Evolutionary conservation across 1,140 invertebrate genomes (phyloP).

Genomic region (Drosophila sechellia): DNA sequence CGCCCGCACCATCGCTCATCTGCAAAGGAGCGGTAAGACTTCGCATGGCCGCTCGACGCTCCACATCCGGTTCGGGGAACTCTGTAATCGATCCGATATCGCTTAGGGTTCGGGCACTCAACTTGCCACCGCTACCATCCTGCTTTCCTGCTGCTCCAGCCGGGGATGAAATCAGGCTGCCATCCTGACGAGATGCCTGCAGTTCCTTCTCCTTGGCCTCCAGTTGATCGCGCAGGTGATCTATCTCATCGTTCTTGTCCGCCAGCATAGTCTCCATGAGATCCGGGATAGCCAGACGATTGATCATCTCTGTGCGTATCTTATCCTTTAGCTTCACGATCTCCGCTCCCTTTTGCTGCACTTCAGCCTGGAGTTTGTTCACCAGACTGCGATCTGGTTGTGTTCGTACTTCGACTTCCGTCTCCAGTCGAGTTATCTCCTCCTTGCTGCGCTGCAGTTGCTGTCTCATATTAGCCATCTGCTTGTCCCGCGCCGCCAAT

Average conservation of each 20-base stretch:
- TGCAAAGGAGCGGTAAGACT: slow-evolving; percentile 64
- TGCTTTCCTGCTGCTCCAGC: slow-evolving; percentile 59
- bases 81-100: slow-evolving; percentile 90
- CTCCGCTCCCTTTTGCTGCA: slow-evolving; percentile 86
- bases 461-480: slow-evolving; percentile 85
- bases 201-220: slow-evolving; percentile 73
- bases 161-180: slow-evolving; percentile 48
- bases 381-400: slow-evolving; percentile 85
- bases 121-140: slow-evolving; percentile 80
- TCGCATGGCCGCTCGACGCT: slow-evolving; percentile 84
- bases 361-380: slow-evolving; percentile 86
- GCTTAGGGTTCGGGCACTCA: slow-evolving; percentile 88
- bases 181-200: slow-evolving; percentile 46
- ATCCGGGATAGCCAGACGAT: slow-evolving; percentile 85
- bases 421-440: slow-evolving; percentile 85
- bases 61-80: slow-evolving; percentile 87
- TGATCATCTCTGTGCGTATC: slow-evolving; percentile 84
- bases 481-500: slow-evolving; percentile 86
- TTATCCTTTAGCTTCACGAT: slow-evolving; percentile 86
- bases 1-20: slow-evolving; percentile 58
- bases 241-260: slow-evolving; percentile 89
- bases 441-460: slow-evolving; percentile 78
- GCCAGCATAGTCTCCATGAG: slow-evolving; percentile 88
- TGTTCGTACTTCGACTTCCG: slow-evolving; percentile 83
- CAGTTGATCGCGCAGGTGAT: slow-evolving; percentile 86